phyloP scores from a whole-genome alignment of 2,797 vertebrate species.

The Peromyscus attwateri region DNA sequence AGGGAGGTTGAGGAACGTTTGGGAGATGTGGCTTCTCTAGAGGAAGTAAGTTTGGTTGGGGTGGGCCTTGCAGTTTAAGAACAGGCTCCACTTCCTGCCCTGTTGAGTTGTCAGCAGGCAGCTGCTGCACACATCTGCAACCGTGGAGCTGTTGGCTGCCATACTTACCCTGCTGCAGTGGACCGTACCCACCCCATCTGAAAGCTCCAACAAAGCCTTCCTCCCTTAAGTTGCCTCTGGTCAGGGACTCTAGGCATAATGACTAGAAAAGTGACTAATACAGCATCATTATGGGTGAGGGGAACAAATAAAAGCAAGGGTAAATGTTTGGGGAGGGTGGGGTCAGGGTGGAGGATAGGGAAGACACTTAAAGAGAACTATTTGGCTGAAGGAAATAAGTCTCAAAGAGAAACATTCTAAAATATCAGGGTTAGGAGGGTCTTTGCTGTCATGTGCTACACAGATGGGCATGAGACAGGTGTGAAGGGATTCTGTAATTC shows the following conservation, averaged over 20 bases:
- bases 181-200: not conserved
- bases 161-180: not conserved
- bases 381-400: not conserved
- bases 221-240: not conserved
- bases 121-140: not conserved
- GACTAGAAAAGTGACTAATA: not conserved
- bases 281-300: not conserved
- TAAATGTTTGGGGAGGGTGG: not conserved
- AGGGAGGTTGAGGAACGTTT: not conserved
- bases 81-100: not conserved
- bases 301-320: not conserved
- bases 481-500: not conserved
- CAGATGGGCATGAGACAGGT: not conserved
- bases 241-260: not conserved
- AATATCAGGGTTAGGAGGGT: not conserved
- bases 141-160: not conserved
- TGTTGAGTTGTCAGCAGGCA: not conserved
- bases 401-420: slow-evolving; percentile 37
- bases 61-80: not conserved
- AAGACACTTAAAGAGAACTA: not conserved
- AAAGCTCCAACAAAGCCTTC: not conserved
- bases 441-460: not conserved
- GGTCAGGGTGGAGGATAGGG: not conserved
- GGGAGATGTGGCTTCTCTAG: not conserved
- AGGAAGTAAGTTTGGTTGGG: not conserved